Conservation (phyloP, 2,888 invertebrate genomes). For the Shargacucullia verbasci region DNA sequence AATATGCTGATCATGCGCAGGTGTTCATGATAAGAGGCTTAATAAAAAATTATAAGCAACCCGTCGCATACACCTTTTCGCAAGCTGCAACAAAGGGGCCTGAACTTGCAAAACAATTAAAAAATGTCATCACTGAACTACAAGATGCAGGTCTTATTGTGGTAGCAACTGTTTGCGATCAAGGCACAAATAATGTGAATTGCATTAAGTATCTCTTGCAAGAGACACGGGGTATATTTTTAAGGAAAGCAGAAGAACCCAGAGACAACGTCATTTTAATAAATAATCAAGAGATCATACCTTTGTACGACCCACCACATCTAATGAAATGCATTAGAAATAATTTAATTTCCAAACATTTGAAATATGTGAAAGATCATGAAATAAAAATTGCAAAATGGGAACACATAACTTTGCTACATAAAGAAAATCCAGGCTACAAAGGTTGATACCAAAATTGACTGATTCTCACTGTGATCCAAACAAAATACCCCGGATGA, state of each 20-base stretch:
- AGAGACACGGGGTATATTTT: neutral
- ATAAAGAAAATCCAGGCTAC: neutral
- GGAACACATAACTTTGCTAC: neutral
- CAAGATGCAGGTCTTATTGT: neutral
- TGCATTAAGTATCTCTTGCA: neutral
- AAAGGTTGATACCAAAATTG: slow-evolving; percentile 4
- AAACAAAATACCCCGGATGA: neutral
- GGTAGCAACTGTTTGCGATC: too few relatives aligned
- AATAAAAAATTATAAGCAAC: neutral
- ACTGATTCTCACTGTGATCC: neutral
- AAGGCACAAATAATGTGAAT: neutral
- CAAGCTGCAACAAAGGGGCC: neutral
- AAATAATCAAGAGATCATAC: neutral
- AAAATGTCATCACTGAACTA: neutral
- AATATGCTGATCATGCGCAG: neutral
- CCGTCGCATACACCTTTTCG: neutral
- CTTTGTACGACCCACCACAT: neutral
- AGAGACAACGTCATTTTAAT: neutral
- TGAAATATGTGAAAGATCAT: neutral
- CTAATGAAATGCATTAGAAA: neutral
- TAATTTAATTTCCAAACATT: neutral
- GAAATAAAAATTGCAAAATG: neutral
- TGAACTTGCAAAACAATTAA: neutral
- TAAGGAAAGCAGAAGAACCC: neutral
- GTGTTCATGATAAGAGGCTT: neutral